phyloP scores from a whole-genome alignment of 2,797 vertebrate genomes.

The Phataginus tetradactyla region DNA sequence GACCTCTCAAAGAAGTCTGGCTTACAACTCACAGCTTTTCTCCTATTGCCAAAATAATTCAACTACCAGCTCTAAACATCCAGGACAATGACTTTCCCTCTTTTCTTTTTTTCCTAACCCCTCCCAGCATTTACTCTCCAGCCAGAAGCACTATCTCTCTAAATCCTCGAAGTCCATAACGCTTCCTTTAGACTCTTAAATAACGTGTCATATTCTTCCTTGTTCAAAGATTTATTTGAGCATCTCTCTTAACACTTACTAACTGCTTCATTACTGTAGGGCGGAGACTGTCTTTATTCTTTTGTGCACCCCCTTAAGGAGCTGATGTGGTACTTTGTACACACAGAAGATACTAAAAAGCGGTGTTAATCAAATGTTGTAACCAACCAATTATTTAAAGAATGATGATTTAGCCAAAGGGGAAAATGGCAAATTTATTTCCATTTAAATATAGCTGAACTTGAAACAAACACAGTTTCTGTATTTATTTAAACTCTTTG shows the following conservation, averaged over 20 bases:
- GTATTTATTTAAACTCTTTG: neutral
- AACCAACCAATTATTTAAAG: neutral
- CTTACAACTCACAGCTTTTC: neutral
- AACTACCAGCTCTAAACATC: neutral
- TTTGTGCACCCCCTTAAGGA: neutral
- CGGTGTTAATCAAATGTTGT: neutral
- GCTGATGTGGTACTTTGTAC: neutral
- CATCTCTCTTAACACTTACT: neutral
- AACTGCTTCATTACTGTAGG: neutral
- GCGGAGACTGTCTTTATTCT: neutral
- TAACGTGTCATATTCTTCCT: neutral
- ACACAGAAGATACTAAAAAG: neutral
- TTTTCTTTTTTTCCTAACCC: neutral
- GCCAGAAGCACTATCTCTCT: neutral
- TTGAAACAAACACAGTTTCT: neutral
- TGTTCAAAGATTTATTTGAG: neutral
- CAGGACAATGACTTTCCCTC: neutral
- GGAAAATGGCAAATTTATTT: slow-evolving; percentile 38
- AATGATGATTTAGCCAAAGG: neutral
- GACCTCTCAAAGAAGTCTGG: neutral
- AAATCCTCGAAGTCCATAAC: neutral
- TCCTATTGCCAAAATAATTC: neutral
- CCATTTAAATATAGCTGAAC: neutral
- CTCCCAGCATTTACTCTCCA: neutral
- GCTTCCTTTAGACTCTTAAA: neutral